These are phyloP conservation scores for Ceyx melanurus DNA, from an alignment of 2,113 vertebrate species.

Conservation along the genomic window DNA sequence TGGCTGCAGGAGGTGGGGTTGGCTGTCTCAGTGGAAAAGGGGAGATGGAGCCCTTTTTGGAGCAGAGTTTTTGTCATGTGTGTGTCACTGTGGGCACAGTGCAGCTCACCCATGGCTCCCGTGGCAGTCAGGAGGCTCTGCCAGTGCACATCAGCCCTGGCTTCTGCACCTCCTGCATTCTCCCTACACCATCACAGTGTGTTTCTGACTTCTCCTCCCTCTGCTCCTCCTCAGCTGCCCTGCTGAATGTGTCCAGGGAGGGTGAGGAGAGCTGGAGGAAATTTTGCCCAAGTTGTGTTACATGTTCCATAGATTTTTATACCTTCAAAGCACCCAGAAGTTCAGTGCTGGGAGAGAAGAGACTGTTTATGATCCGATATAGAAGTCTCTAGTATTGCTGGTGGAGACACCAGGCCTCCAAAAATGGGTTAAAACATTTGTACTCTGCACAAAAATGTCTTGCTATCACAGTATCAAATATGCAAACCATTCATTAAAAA, in stretches of 20 bases:
- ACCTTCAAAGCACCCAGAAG: neutral
- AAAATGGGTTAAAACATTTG: neutral
- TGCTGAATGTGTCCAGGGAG: neutral
- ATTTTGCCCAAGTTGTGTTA: neutral
- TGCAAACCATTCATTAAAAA: neutral
- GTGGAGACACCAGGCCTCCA: neutral
- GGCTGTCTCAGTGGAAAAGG: neutral
- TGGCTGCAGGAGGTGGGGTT: neutral
- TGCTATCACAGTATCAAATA: neutral
- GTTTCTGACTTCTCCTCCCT: neutral
- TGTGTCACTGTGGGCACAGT: neutral
- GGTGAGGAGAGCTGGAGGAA: neutral
- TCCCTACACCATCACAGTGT: rapidly evolving
- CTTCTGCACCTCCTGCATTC: neutral
- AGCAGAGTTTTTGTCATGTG: slow-evolving; percentile 26
- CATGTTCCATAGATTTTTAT: neutral
- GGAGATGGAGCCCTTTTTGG: neutral
- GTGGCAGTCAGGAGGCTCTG: neutral
- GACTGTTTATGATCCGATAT: neutral
- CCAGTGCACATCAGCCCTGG: neutral
- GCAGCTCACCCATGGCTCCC: neutral
- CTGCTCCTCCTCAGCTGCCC: neutral
- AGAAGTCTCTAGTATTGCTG: neutral
- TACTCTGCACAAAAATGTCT: neutral
- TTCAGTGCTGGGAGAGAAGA: neutral